A percentile compares a stretch with the other conserved stretches of the same genome.
Evolutionary conservation across 2,888 invertebrate species (phyloP).

Genomic region (Clostera curtula): DNA sequence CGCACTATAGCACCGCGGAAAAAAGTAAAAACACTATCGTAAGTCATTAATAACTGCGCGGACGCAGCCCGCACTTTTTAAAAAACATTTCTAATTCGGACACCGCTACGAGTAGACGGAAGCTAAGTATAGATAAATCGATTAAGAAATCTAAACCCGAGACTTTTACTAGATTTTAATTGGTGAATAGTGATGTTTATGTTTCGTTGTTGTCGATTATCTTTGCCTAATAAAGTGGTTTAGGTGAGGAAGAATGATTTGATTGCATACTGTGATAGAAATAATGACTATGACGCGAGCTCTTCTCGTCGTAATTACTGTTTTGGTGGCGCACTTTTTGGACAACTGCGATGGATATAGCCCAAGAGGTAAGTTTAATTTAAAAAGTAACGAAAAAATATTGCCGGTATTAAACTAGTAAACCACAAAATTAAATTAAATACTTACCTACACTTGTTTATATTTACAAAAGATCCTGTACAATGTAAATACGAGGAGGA

Average conservation of each 20-base stretch:
- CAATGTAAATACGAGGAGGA: too few relatives aligned
- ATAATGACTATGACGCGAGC: constrained; percentile 25
- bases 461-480: too few relatives aligned
- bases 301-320: constrained; percentile 29
- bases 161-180: constrained; percentile 27
- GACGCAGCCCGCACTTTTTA: constrained; percentile 47
- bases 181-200: constrained; percentile 29
- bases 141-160: constrained; percentile 14
- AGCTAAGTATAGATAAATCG: constrained; percentile 10
- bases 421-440: too few relatives aligned
- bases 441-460: too few relatives aligned
- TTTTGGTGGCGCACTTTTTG: constrained; percentile 32
- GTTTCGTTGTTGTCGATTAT: constrained; percentile 21
- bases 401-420: constrained; percentile 5
- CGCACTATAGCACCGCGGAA: constrained; percentile 43
- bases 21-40: constrained; percentile 67
- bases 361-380: constrained; percentile 48
- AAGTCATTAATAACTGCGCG: constrained; percentile 58
- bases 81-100: constrained; percentile 60
- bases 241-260: constrained; percentile 19
- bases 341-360: constrained; percentile 44
- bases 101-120: constrained; percentile 42
- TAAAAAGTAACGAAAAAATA: constrained; percentile 3
- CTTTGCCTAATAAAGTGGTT: constrained; percentile 14
- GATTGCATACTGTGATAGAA: constrained; percentile 17